Evolutionary conservation across 2,113 vertebrate genomes (phyloP).

Genomic region (Scortum barcoo): DNA sequence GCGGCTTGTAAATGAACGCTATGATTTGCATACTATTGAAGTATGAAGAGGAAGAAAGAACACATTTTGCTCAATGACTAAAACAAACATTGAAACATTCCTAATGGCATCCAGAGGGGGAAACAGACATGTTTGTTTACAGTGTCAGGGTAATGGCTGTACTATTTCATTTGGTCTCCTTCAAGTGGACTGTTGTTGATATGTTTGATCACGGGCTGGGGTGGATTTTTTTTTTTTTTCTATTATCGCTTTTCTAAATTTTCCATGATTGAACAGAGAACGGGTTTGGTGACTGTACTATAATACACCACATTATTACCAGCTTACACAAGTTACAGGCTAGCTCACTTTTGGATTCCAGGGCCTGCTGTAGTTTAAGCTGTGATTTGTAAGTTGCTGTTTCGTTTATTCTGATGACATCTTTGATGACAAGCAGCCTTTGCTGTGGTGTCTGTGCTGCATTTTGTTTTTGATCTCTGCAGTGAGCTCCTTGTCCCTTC

Average conservation of each 20-base stretch:
- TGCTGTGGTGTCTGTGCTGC: conserved; percentile 5
- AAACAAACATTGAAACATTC: conserved; percentile 76
- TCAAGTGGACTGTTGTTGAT: conserved; percentile 59
- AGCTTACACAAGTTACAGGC: background rate
- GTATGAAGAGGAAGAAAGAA: conserved; percentile 60
- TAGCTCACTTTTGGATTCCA: background rate
- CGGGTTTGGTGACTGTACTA: conserved; percentile 42
- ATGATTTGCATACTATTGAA: conserved; percentile 79
- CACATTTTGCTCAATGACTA: conserved; percentile 75
- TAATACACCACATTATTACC: conserved; percentile 34
- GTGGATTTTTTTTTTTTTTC: background rate
- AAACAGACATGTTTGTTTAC: conserved; percentile 75
- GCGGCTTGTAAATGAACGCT: conserved; percentile 64
- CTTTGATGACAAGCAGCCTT: background rate
- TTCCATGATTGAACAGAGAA: conserved; percentile 62
- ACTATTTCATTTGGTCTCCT: conserved; percentile 60
- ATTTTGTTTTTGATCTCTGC: conserved; percentile 15
- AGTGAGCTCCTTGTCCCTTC: background rate
- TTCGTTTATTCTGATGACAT: background rate
- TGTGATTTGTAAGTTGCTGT: background rate
- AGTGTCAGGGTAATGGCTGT: conserved; percentile 63
- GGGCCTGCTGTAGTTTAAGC: background rate
- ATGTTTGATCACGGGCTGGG: conserved; percentile 53
- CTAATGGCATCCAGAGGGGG: conserved; percentile 65
- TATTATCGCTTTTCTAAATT: conserved; percentile 50